phyloP scores from a whole-genome alignment of 2,888 invertebrate species.

The Tetheella fluctuosa region DNA sequence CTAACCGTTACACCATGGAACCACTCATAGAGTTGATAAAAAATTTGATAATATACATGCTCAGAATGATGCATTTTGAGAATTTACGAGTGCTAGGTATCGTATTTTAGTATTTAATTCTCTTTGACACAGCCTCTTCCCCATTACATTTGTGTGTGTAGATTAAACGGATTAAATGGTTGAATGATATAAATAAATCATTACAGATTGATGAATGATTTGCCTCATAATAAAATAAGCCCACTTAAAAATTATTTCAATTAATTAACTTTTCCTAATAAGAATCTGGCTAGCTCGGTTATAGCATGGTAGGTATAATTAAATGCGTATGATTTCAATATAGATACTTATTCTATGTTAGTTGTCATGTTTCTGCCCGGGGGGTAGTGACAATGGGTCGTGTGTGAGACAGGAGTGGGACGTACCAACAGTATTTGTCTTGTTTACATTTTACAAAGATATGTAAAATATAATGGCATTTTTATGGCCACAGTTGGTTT shows the following conservation, averaged over 20 bases:
- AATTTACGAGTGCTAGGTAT: no score
- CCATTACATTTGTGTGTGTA: no score
- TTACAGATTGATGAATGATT: no score
- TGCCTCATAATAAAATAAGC: no score
- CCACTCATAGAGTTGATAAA: slow-evolving; percentile 48
- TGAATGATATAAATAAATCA: no score
- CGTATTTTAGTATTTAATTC: no score
- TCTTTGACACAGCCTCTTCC: no score
- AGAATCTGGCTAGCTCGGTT: not conserved
- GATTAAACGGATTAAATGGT: no score
- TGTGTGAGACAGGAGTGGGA: slow-evolving; percentile 30
- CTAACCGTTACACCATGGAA: slow-evolving; percentile 91
- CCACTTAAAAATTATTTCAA: no score
- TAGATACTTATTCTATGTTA: slow-evolving; percentile 46
- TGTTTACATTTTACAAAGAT: slow-evolving; percentile 74
- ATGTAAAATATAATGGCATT: not conserved
- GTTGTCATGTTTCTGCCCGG: slow-evolving; percentile 67
- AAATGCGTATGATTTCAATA: not conserved
- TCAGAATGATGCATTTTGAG: no score
- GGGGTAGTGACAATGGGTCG: slow-evolving; percentile 70
- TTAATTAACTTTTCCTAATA: no score
- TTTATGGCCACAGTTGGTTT: not conserved
- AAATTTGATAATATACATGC: not conserved
- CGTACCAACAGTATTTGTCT: slow-evolving; percentile 54
- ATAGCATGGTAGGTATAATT: not conserved